Base-by-base conservation (phyloP, 2,797 vertebrate genomes). In the Karalla daura region DNA sequence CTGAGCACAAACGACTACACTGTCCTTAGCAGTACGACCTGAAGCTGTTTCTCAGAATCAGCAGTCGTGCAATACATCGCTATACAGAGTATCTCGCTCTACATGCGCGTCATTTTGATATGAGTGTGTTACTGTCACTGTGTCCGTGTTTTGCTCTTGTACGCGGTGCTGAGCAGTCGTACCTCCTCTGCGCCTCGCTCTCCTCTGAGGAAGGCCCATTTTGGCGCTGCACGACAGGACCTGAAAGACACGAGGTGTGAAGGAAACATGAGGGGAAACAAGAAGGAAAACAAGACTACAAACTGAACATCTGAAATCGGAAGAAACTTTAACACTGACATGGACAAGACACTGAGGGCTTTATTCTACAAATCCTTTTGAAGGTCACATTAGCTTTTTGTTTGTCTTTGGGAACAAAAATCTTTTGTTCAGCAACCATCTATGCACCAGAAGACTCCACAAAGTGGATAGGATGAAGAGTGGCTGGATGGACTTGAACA, bases 161-260 rank as follows among this genome's bases (percentile, higher is more conserved):
- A 5, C 18, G 18, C n/a, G 35, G 28, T 2, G 5, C 30, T 46
- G 36, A 43, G 13, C 47, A 47, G 50, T 33, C 40, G 54, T 92
- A 98, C 97, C 98, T 97, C 93, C 97, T 96, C 82, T 98, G 98
- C 47, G 95, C 93, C 87, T 99, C 98, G 88, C 90, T 92, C 81
- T 99, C 98, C 52, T 99, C 98, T 37, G 96, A 95, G 66, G 95
- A 95, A 13, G 96, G 96, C 77, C 98, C 97, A 93, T 99, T 99
- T 92, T 98, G 98, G 66, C 97, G 96, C 86, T 97, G 97, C 80
- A 94, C 93, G 70, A 94, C 92, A 84, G 96, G 96, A 93, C 97
- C 98, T 99, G 78, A 8, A 76, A 55, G 55, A 69, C 32, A 83
- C 51, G 84, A 71, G 75, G 62, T 0, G 36, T 3, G 45, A 21